Percentiles rank a stretch among this genome's conserved stretches.
phyloP scores from a whole-genome alignment of 2,888 invertebrate genomes.

The Parnassius apollo region DNA sequence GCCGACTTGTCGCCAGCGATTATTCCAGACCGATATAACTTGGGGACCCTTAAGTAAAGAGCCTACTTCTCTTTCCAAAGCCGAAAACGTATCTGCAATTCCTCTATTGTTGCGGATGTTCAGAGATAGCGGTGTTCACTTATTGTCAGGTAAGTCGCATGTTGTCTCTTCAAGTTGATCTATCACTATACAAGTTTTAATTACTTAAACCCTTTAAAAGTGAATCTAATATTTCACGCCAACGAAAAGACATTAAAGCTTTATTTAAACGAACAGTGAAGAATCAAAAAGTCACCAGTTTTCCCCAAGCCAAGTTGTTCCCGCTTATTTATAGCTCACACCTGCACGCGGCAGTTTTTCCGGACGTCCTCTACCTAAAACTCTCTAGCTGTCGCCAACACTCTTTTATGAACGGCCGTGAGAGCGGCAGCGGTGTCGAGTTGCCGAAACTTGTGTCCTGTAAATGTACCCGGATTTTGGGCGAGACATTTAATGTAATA shows the following conservation, averaged over 20 bases:
- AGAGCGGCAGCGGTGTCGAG: constrained; percentile 26
- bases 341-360: constrained; percentile 56
- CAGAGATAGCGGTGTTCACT: too few relatives aligned
- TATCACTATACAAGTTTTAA: too few relatives aligned
- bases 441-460: constrained; percentile 32
- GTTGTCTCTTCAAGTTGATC: too few relatives aligned
- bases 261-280: constrained; percentile 21
- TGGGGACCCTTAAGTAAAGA: too few relatives aligned
- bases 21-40: too few relatives aligned
- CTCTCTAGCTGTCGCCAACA: constrained; percentile 51
- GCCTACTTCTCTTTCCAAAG: too few relatives aligned
- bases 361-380: constrained; percentile 45
- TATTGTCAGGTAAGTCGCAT: too few relatives aligned
- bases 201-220: too few relatives aligned
- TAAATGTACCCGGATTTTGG: constrained; percentile 29
- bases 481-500: constrained; percentile 13
- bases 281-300: constrained; percentile 29
- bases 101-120: too few relatives aligned
- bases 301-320: constrained; percentile 15
- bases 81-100: too few relatives aligned
- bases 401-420: constrained; percentile 54
- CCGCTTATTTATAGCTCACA: constrained; percentile 51
- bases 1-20: too few relatives aligned
- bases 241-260: constrained; percentile 13
- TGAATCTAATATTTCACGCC: constrained; percentile 19